Evolutionary conservation across 2,797 vertebrate genomes (phyloP).

Genomic region (Cuniculus paca): DNA sequence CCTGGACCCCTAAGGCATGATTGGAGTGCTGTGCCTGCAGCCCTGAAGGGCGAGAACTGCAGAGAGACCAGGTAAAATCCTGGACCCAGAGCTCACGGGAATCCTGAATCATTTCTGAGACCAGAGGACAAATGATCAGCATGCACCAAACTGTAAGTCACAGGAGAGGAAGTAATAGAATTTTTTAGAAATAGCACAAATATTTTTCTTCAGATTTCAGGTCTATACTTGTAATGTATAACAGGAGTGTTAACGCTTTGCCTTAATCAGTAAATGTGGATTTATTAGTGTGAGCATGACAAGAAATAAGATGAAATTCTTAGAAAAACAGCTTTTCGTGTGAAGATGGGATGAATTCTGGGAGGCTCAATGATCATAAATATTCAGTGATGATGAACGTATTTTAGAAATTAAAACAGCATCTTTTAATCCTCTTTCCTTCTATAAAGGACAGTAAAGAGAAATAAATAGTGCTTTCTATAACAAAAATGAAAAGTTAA

Average conservation of each 20-base stretch:
- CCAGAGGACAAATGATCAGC: neutral
- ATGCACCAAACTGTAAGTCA: neutral
- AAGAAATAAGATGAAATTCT: neutral
- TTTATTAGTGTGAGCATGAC: neutral
- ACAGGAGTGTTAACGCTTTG: neutral
- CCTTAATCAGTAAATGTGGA: neutral
- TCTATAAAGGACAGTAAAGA: neutral
- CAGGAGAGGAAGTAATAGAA: neutral
- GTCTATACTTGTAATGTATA: neutral
- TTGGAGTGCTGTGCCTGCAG: rapidly evolving
- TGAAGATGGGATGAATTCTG: neutral
- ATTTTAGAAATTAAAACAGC: conserved; percentile 3
- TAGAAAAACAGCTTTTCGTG: neutral
- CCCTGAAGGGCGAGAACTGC: neutral
- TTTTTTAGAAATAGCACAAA: neutral
- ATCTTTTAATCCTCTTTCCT: neutral
- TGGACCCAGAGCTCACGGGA: neutral
- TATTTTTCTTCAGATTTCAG: neutral
- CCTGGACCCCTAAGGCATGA: neutral
- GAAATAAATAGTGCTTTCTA: neutral
- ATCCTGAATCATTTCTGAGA: neutral
- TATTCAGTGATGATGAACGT: neutral
- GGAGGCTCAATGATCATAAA: neutral
- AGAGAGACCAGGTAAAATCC: neutral
- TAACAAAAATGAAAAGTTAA: conserved; percentile 7